These are phyloP conservation scores for Tyto alba DNA, from an alignment of 2,113 vertebrate species.

Conservation along the genomic window DNA sequence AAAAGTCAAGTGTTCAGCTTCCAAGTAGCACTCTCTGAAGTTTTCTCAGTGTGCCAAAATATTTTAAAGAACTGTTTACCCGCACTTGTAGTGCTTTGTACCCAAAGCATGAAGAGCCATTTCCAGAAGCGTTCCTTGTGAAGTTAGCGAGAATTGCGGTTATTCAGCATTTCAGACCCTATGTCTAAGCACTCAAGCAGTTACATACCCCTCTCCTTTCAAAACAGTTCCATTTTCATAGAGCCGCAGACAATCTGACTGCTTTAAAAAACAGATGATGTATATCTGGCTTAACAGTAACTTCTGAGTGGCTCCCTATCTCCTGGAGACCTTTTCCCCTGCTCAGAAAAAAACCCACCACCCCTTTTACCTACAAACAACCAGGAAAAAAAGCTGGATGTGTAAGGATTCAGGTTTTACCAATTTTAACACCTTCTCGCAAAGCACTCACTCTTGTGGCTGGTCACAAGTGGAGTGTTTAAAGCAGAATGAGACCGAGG, in stretches of 20 bases:
- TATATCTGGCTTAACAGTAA: background rate
- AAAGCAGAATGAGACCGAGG: background rate
- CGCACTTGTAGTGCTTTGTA: slow-evolving; percentile 41
- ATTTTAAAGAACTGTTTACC: slow-evolving; percentile 56
- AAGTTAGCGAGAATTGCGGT: background rate
- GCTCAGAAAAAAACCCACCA: background rate
- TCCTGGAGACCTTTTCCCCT: background rate
- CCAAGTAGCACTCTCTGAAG: slow-evolving; percentile 29
- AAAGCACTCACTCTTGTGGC: rapidly evolving
- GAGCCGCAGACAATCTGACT: background rate
- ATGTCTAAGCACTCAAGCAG: background rate
- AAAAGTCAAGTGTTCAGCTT: slow-evolving; percentile 27
- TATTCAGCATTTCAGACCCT: slow-evolving; percentile 29
- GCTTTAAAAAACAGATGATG: background rate
- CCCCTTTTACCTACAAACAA: background rate
- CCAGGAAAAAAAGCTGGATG: background rate
- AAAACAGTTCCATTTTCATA: background rate
- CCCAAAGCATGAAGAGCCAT: slow-evolving; percentile 7
- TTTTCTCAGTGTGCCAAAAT: slow-evolving; percentile 23
- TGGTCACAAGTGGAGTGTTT: rapidly evolving
- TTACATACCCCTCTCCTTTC: background rate
- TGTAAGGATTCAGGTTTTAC: background rate
- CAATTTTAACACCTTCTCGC: background rate
- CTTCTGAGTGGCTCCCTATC: background rate
- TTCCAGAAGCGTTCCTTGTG: slow-evolving; percentile 45